Percentiles rank a stretch among this genome's conserved stretches.
Conservation (phyloP, 2,888 invertebrate species). For the Dendrolimus pini region DNA sequence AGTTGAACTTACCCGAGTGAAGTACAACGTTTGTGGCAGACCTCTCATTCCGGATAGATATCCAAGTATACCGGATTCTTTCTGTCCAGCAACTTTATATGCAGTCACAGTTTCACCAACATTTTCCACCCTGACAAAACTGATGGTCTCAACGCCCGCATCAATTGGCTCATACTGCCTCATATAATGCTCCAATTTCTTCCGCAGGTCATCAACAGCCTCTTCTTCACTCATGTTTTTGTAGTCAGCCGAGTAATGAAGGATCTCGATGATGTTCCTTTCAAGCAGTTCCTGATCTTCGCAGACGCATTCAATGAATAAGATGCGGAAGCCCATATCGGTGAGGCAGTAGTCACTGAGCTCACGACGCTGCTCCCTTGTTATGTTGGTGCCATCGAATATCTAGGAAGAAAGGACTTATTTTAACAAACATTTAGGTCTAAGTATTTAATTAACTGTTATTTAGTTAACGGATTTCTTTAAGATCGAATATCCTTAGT, state of each 20-base stretch:
- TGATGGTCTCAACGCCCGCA: slow-evolving; percentile 73
- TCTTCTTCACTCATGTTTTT: slow-evolving; percentile 84
- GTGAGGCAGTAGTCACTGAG: slow-evolving; percentile 83
- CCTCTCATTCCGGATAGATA: slow-evolving; percentile 92
- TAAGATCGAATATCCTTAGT: no score
- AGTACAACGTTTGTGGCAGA: slow-evolving; percentile 89
- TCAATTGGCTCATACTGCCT: slow-evolving; percentile 88
- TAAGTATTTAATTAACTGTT: no score
- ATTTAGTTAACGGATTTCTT: no score
- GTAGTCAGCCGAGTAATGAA: slow-evolving; percentile 92
- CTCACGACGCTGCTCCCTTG: slow-evolving; percentile 85
- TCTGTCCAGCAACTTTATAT: slow-evolving; percentile 84
- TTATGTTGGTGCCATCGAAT: slow-evolving; percentile 95
- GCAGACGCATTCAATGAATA: slow-evolving; percentile 95
- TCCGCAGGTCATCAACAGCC: slow-evolving; percentile 87
- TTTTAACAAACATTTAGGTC: slow-evolving; percentile 2
- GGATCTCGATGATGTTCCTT: slow-evolving; percentile 80
- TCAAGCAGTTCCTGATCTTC: slow-evolving; percentile 80
- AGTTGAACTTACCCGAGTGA: slow-evolving; percentile 85
- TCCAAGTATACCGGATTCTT: slow-evolving; percentile 90
- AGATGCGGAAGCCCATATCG: slow-evolving; percentile 87
- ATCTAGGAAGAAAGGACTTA: slow-evolving; percentile 76
- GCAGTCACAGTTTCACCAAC: slow-evolving; percentile 83
- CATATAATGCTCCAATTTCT: slow-evolving; percentile 90
- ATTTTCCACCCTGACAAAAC: slow-evolving; percentile 66